Evolutionary conservation across 2,888 invertebrate genomes (phyloP), one percentile per base, ranked within the genome.

Genomic region (Pocota personata): DNA sequence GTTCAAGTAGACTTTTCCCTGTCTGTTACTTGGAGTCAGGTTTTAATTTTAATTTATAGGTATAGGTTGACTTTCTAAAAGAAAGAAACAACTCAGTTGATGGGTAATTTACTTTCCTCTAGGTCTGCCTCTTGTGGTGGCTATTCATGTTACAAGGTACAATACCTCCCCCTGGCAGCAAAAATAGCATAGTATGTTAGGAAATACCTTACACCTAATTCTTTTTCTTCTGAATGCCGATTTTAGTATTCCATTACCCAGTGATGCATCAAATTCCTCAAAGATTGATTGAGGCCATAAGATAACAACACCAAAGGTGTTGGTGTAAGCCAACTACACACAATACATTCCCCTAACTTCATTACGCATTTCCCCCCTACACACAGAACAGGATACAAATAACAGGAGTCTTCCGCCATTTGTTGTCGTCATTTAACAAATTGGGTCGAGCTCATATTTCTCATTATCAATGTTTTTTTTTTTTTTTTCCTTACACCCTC

Each of bases 361-460:
- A 19, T 14, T 40, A 24, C 6, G 24, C 24, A 21, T 19, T 10
- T 8, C 10, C 46, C 19, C 4, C 48, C 35, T 24, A n/a, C 66
- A 21, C 35, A 12, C 21, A 40, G 21, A 46, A 64, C 21, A 64
- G 69, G 69, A 50, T 64, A 84, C 75, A 71, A 79, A 79, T 58
- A 79, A 71, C 35, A 64, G 64, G 35, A 76, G 46, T 72, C 30
- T 50, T 43, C 64, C 80, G 75, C 46, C 64, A 71, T 77, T 86
- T 86, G 72, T 82, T 77, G 86, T 77, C 80, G 71, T 86, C 80
- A 72, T 72, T 86, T 86, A 67, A 86, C 86, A 86, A 86, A 86
- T 86, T 82, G 76, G 86, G 76, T 77, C 66, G 76, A 77, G 72
- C 82, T 86, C 86, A 73, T 82, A 82, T 86, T 82, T 86, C 86